Evolutionary conservation across 2,113 vertebrate genomes (phyloP), one percentile per base, ranked within the genome.

Genomic region (Rattus norvegicus): DNA sequence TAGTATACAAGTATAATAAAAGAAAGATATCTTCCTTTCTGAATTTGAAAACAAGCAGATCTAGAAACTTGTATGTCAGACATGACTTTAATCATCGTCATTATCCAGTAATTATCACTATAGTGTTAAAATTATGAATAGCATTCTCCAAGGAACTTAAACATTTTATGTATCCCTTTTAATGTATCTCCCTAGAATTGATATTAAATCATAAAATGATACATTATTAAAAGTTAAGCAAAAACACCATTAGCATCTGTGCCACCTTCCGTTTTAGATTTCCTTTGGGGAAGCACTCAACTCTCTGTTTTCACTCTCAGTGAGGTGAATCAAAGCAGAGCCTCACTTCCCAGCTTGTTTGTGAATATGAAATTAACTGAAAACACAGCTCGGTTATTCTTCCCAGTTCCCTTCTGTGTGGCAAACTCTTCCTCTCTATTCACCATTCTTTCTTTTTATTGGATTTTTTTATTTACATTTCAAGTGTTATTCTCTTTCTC

Each of bases 361-460:
- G 85, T 95, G 94, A 97, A 96, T 95, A 97, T 81, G 49, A 97
- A 97, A 95, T 97, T 95, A 97, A 92, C 69, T 85, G 59, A 14
- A 95, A 94, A 76, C 95, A 88, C 36, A 90, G 79, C 70, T 70
- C 73, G 24, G 30, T 39, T 59, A 70, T 49, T 85, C 77, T 79
- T 77, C 36, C 73, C 54, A 80, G 9, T 13, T 89, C 85, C 87
- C 86, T 95, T 19, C 36, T 65, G n/a, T 39, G 54, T 24, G 56
- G 56, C 1, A 2, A 33, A 24, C 72, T 70, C 13, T 56, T 56
- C 54, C 13, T 56, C 13, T 11, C 52, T 54, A 54, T 43, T 43
- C 43, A 43, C 43, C 43, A 43, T 43, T 43, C 43, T 43, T 43
- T 43, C 43, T 43, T 43, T 43, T 43, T 43, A 43, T 43, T 43